Evolutionary conservation across 2,113 vertebrate genomes (phyloP).

Genomic region (Opisthocomus hoazin): DNA sequence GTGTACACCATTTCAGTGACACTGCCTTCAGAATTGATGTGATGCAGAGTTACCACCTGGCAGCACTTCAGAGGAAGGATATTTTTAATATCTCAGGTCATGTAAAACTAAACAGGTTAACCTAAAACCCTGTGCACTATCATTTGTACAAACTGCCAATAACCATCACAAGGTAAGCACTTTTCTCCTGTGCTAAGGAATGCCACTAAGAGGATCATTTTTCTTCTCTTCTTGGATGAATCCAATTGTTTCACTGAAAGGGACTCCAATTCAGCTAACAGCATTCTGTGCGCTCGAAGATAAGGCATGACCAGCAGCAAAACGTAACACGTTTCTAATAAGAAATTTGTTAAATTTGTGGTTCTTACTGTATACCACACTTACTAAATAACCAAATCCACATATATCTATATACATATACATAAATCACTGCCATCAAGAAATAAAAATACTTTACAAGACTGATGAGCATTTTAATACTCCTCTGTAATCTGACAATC

Average conservation of each 20-base stretch:
- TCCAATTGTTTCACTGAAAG: conserved; percentile 43
- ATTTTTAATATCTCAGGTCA: conserved; percentile 41
- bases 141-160: conserved; percentile 45
- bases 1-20: not conserved
- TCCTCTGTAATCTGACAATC: not conserved
- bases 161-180: conserved; percentile 13
- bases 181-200: not conserved
- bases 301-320: not conserved
- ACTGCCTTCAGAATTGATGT: conserved; percentile 5
- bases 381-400: not conserved
- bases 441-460: not conserved
- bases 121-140: not conserved
- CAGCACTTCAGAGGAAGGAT: not conserved
- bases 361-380: not conserved
- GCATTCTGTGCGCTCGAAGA: not conserved
- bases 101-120: conserved; percentile 49
- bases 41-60: not conserved
- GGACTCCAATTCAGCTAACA: conserved; percentile 23
- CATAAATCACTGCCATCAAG: not conserved
- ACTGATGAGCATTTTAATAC: not conserved
- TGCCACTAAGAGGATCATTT: conserved; percentile 19
- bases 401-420: too few relatives aligned
- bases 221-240: conserved; percentile 38
- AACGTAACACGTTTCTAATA: not conserved
- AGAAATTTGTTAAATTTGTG: not conserved